Conservation (phyloP, 2,797 vertebrate species). For the Spinibarbus caldwelli region DNA sequence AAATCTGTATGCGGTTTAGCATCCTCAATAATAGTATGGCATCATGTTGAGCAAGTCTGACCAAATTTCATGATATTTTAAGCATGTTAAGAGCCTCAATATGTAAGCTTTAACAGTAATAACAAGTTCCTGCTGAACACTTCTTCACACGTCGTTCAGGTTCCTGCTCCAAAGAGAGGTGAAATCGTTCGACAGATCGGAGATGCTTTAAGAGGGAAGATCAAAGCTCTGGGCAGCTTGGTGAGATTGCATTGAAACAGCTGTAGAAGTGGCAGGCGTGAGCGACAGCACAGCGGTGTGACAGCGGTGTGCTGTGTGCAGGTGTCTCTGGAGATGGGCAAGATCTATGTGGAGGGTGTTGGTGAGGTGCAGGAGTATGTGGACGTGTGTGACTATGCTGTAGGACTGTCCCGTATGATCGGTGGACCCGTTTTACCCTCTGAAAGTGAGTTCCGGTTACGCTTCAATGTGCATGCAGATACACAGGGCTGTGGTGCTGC, state of each 20-base stretch:
- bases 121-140: background rate
- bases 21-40: no score
- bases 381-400: constrained; percentile 96
- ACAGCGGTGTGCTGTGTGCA: constrained; percentile 55
- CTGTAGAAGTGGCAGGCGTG: background rate
- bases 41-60: no score
- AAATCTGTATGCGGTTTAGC: background rate
- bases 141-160: constrained; percentile 64
- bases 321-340: constrained; percentile 98
- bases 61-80: background rate
- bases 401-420: constrained; percentile 95
- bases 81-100: background rate
- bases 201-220: constrained; percentile 92
- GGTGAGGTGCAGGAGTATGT: constrained; percentile 98
- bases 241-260: constrained; percentile 67
- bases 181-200: constrained; percentile 97
- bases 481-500: background rate
- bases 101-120: no score
- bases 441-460: constrained; percentile 82
- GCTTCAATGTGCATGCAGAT: background rate
- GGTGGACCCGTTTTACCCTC: constrained; percentile 96
- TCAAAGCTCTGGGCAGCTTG: constrained; percentile 89
- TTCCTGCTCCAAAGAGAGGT: constrained; percentile 96
- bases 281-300: background rate
- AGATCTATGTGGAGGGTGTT: constrained; percentile 94